Conservation (phyloP, 2,888 invertebrate species). For the Aphrophora alni region DNA sequence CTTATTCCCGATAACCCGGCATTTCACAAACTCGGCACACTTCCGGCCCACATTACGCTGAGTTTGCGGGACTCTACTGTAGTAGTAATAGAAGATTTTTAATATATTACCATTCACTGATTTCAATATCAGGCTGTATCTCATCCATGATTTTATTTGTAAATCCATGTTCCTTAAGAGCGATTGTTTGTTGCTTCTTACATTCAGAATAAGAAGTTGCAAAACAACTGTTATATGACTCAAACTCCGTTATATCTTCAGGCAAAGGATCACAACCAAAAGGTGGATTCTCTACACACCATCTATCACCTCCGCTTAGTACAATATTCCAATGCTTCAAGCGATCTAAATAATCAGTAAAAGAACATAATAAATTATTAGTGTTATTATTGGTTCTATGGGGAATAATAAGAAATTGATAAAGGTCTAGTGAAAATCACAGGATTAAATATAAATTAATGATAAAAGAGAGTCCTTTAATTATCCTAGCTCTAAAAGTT, state of each 20-base stretch:
- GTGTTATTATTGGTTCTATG: no score
- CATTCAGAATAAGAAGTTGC: constrained; percentile 39
- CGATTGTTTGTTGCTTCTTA: constrained; percentile 40
- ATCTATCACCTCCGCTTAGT: constrained; percentile 19
- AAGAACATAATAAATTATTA: neutral
- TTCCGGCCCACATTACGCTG: no score
- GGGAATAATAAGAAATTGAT: no score
- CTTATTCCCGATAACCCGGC: no score
- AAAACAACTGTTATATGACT: constrained; percentile 40
- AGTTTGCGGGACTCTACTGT: no score
- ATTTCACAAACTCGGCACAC: no score
- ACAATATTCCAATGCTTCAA: constrained; percentile 28
- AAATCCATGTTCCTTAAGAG: constrained; percentile 39
- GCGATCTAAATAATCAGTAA: neutral
- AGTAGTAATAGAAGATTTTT: no score
- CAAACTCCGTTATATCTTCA: constrained; percentile 33
- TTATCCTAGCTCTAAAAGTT: no score
- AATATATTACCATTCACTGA: constrained; percentile 44
- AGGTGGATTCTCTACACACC: constrained; percentile 41
- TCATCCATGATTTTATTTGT: constrained; percentile 38
- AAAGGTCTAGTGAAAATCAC: no score
- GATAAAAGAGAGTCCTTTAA: no score
- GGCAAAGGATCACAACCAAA: constrained; percentile 38
- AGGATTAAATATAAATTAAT: no score
- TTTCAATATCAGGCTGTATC: constrained; percentile 42